Evolutionary conservation across 2,888 invertebrate species (phyloP).

Genomic region (Drepana falcataria): DNA sequence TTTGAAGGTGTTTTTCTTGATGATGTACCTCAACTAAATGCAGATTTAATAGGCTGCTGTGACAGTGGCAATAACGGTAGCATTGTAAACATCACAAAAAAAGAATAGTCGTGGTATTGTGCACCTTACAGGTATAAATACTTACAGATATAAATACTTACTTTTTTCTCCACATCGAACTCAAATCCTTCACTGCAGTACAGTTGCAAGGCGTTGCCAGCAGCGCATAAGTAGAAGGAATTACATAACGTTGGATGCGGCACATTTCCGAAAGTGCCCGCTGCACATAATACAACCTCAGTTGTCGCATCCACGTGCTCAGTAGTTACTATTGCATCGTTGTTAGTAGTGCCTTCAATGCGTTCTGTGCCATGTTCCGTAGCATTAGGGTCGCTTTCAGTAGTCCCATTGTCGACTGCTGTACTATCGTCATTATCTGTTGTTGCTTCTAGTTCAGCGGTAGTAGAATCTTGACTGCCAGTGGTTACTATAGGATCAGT

Average conservation of each 20-base stretch:
- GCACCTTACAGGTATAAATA: no score
- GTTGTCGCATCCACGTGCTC: not conserved
- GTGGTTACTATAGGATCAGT: not conserved
- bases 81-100: no score
- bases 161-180: constrained; percentile 22
- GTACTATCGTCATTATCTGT: not conserved
- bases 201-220: constrained; percentile 19
- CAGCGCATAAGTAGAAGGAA: constrained; percentile 26
- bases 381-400: not conserved
- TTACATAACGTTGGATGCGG: constrained; percentile 13
- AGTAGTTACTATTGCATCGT: not conserved
- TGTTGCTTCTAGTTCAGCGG: not conserved
- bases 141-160: constrained; percentile 13
- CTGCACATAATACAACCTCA: constrained; percentile 4
- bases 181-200: constrained; percentile 31
- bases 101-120: no score
- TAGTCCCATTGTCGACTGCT: not conserved
- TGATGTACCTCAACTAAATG: no score
- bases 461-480: not conserved
- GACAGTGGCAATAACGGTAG: no score
- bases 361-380: not conserved
- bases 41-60: no score
- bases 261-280: constrained; percentile 12
- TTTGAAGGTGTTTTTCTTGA: no score
- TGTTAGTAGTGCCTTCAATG: not conserved